Evolutionary conservation across 2,888 invertebrate genomes (phyloP).

Genomic region (Prionchulus punctatus): DNA sequence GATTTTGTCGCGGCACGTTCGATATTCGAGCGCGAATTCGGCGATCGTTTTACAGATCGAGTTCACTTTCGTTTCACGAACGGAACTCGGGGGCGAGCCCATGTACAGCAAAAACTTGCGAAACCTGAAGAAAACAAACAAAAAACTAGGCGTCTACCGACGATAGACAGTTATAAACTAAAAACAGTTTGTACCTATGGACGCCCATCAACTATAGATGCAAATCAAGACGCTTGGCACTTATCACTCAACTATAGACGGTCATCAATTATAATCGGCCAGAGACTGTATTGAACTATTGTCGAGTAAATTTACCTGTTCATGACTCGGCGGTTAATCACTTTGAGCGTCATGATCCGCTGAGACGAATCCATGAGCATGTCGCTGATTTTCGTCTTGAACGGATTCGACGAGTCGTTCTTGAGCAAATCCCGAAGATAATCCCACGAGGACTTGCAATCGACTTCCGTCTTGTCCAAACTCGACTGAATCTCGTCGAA

Average conservation of each 20-base stretch:
- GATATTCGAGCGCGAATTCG: conserved; percentile 91
- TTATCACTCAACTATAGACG: no score
- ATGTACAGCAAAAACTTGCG: conserved; percentile 77
- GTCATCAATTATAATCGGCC: no score
- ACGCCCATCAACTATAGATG: no score
- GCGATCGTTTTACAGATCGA: conserved; percentile 76
- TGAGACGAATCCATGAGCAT: conserved; percentile 92
- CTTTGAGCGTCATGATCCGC: conserved; percentile 76
- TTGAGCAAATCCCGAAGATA: conserved; percentile 77
- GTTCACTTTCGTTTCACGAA: conserved; percentile 70
- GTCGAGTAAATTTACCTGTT: no score
- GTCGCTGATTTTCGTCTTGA: conserved; percentile 51
- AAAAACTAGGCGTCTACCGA: no score
- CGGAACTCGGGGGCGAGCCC: conserved; percentile 71
- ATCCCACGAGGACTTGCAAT: conserved; percentile 94
- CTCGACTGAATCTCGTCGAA: conserved; percentile 76
- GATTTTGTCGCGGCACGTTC: conserved; percentile 87
- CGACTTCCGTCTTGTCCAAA: conserved; percentile 69
- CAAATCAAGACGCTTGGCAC: no score
- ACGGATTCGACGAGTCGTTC: conserved; percentile 57
- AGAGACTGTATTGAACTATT: no score
- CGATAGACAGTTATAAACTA: no score
- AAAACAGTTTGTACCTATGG: no score
- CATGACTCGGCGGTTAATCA: conserved; percentile 75
- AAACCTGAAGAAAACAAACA: conserved; percentile 46